These are phyloP conservation scores for Drosophila gunungcola DNA, from an alignment of 1,140 invertebrate genomes.

Conservation along the genomic window DNA sequence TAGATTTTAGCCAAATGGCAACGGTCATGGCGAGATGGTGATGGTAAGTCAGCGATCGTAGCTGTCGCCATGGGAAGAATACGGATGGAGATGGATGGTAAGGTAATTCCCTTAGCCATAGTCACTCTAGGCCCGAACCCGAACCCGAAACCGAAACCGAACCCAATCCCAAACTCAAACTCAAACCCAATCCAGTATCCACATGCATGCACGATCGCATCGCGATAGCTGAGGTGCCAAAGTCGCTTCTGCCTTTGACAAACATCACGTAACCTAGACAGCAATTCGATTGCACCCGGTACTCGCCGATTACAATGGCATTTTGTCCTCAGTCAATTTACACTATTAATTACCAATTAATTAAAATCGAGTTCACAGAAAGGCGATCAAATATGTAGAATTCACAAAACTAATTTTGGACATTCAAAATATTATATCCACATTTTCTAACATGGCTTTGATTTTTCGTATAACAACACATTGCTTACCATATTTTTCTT, in stretches of 20 bases:
- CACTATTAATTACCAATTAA: no score
- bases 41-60: conserved; percentile 12
- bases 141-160: background rate
- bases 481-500: no score
- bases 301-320: background rate
- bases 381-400: no score
- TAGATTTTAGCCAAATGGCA: conserved; percentile 67
- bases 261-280: conserved; percentile 40
- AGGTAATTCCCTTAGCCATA: conserved; percentile 31
- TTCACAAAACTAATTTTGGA: no score
- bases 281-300: conserved; percentile 23
- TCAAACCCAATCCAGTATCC: background rate
- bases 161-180: no score
- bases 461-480: no score
- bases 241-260: conserved; percentile 29
- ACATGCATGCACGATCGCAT: conserved; percentile 20
- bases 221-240: conserved; percentile 26
- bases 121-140: background rate
- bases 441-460: no score
- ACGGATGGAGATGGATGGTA: conserved; percentile 33
- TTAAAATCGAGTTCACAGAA: no score
- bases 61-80: conserved; percentile 54
- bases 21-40: conserved; percentile 69
- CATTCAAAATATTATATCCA: no score
- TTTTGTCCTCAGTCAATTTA: background rate